These are phyloP conservation scores for Dendrocopos noguchii DNA, from an alignment of 2,113 vertebrate species.

Conservation along the genomic window DNA sequence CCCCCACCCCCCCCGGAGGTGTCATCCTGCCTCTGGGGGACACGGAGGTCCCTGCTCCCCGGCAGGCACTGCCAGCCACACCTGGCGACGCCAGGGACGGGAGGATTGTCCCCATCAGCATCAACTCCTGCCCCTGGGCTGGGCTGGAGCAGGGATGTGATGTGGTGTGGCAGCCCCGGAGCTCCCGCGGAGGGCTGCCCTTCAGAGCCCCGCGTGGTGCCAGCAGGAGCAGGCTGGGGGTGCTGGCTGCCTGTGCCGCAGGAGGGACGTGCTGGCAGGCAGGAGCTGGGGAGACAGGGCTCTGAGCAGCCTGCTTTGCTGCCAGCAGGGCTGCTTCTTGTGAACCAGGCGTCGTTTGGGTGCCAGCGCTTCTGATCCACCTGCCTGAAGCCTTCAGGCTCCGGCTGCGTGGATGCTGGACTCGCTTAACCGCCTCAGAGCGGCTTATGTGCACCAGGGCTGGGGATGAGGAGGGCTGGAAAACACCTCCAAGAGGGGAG, in stretches of 20 bases:
- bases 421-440: background rate
- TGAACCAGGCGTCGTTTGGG: background rate
- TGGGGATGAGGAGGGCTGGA: too few relatives aligned
- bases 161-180: background rate
- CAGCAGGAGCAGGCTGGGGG: background rate
- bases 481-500: too few relatives aligned
- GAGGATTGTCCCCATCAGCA: background rate
- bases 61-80: too few relatives aligned
- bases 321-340: background rate
- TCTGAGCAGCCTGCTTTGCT: background rate
- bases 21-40: background rate
- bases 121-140: background rate
- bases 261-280: too few relatives aligned
- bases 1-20: background rate
- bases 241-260: background rate
- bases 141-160: background rate
- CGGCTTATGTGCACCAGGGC: accelerated
- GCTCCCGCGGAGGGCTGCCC: accelerated
- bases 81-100: background rate
- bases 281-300: too few relatives aligned
- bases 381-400: background rate
- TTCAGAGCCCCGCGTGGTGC: background rate
- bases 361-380: background rate
- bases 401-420: background rate
- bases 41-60: background rate